These are phyloP conservation scores for Pinctada fucata DNA, from an alignment of 2,888 invertebrate genomes.

Conservation along the genomic window DNA sequence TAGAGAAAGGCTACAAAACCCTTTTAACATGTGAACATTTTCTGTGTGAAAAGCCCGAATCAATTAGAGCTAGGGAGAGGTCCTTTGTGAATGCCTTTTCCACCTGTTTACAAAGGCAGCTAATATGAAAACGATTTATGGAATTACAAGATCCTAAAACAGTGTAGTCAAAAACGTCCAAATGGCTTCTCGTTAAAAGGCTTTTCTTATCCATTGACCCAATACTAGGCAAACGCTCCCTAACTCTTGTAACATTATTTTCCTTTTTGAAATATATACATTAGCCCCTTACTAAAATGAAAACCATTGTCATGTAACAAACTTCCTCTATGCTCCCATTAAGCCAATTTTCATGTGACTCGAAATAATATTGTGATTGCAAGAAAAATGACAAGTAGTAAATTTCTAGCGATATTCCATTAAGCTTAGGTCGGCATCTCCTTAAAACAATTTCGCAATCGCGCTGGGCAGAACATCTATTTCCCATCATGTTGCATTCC, in stretches of 20 bases:
- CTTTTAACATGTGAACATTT: slow-evolving; percentile 16
- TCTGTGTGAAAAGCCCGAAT: slow-evolving; percentile 4
- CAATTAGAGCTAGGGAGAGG: background rate
- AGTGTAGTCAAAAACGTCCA: slow-evolving; percentile 15
- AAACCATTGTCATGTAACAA: slow-evolving; percentile 8
- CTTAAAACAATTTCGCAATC: slow-evolving; percentile 38
- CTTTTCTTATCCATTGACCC: slow-evolving; percentile 29
- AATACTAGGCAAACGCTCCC: slow-evolving; percentile 9
- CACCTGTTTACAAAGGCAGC: slow-evolving; percentile 27
- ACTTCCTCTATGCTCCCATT: slow-evolving; percentile 3
- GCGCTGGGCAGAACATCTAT: slow-evolving; percentile 25
- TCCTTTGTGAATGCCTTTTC: slow-evolving; percentile 23
- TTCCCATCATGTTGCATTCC: slow-evolving; percentile 31
- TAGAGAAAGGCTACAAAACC: slow-evolving; percentile 9
- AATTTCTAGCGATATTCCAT: slow-evolving; percentile 25
- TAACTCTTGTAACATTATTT: slow-evolving; percentile 26
- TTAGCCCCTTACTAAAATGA: background rate
- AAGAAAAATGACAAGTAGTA: slow-evolving; percentile 17
- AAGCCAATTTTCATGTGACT: slow-evolving; percentile 10
- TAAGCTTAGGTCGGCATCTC: slow-evolving; percentile 9
- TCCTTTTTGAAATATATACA: slow-evolving; percentile 21
- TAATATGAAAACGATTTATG: slow-evolving; percentile 32
- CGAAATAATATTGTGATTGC: slow-evolving; percentile 15
- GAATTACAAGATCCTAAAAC: slow-evolving; percentile 19
- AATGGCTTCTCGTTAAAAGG: slow-evolving; percentile 40